phyloP scores from a whole-genome alignment of 2,797 vertebrate species.

The Falco cherrug region DNA sequence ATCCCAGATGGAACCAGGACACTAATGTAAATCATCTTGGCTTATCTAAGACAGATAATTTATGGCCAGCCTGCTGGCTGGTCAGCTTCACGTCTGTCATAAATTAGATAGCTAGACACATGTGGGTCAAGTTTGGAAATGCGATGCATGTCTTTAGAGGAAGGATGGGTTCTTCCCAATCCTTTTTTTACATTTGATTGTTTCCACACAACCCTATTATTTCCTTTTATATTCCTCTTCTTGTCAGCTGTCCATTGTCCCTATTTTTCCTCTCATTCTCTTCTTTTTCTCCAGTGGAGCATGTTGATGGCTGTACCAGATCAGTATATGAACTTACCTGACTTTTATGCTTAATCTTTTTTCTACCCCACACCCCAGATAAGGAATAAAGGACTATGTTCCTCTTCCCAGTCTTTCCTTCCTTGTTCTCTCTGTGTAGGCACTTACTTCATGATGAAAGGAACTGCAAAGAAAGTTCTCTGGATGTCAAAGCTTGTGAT shows the following conservation, averaged over 20 bases:
- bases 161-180: background rate
- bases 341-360: background rate
- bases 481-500: background rate
- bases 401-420: background rate
- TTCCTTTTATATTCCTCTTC: background rate
- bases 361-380: background rate
- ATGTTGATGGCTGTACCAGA: background rate
- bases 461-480: background rate
- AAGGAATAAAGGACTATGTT: background rate
- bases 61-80: constrained; percentile 25
- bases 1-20: too few relatives aligned
- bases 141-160: background rate
- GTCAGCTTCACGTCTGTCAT: constrained; percentile 37
- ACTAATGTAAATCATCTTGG: background rate
- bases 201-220: background rate
- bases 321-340: background rate
- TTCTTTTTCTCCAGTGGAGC: background rate
- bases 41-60: constrained; percentile 49
- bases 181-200: background rate
- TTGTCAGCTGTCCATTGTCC: background rate
- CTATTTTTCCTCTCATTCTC: background rate
- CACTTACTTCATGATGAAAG: background rate
- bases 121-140: constrained; percentile 60
- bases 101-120: constrained; percentile 64
- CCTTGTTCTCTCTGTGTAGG: background rate